phyloP scores from a whole-genome alignment of 37 sponge, comb jelly and placozoan genomes.

The Mnemiopsis leidyi region DNA sequence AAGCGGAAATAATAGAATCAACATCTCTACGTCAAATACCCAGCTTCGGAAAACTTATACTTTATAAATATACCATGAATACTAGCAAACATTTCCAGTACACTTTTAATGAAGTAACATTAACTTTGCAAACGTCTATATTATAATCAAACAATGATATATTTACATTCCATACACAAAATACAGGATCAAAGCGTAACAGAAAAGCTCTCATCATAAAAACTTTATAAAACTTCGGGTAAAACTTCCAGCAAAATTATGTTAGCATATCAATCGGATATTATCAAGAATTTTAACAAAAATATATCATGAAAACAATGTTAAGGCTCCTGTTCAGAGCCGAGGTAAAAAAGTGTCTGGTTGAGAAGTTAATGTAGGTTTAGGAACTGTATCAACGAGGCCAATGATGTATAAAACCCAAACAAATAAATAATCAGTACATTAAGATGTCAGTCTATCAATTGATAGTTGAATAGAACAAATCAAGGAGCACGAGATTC shows the following conservation, averaged over 20 bases:
- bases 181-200: background rate
- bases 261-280: background rate
- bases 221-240: background rate
- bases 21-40: too few species aligned
- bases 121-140: background rate
- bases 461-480: background rate
- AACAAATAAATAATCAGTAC: constrained; percentile 52
- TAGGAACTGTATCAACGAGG: background rate
- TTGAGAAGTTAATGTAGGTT: background rate
- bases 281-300: background rate
- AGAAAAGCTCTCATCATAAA: background rate
- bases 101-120: background rate
- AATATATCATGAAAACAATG: background rate
- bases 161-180: background rate
- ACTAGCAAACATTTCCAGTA: too few species aligned
- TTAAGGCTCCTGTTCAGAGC: background rate
- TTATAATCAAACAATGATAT: background rate
- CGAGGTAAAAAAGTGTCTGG: background rate
- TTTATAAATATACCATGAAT: too few species aligned
- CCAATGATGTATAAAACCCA: constrained; percentile 47
- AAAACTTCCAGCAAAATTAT: background rate
- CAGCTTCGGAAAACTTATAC: too few species aligned
- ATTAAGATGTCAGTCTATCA: background rate
- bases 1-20: background rate
- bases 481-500: background rate